These are phyloP conservation scores for Rhinopomastus cyanomelas DNA, from an alignment of 2,113 vertebrate genomes.

Conservation along the genomic window DNA sequence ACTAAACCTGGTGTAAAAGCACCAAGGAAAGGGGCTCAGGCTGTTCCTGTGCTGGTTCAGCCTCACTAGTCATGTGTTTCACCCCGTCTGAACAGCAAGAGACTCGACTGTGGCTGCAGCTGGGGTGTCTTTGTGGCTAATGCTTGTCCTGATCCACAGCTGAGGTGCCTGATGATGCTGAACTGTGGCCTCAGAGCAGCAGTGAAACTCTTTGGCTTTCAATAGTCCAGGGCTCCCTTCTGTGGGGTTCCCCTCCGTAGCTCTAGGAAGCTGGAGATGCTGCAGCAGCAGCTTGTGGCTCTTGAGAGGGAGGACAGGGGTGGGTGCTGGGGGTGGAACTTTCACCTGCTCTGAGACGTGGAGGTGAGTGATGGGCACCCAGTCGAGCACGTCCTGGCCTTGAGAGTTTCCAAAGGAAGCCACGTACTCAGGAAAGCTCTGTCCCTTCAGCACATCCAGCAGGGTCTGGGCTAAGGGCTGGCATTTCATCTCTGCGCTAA, in stretches of 20 bases:
- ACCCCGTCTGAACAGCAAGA: background rate
- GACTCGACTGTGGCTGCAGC: background rate
- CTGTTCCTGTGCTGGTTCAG: background rate
- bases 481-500: constrained; percentile 70
- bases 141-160: background rate
- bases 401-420: constrained; percentile 90
- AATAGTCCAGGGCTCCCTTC: background rate
- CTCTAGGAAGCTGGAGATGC: background rate
- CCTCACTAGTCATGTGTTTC: background rate
- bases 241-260: background rate
- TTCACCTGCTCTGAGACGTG: constrained; percentile 61
- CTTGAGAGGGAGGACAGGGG: background rate
- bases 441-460: constrained; percentile 81
- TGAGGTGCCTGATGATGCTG: background rate
- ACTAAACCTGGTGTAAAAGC: background rate
- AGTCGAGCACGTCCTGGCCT: constrained; percentile 80
- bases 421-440: constrained; percentile 80
- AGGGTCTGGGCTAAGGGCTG: constrained; percentile 73
- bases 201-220: background rate
- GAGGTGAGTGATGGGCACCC: constrained; percentile 79
- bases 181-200: background rate
- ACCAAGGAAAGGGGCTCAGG: background rate
- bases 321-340: background rate
- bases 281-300: background rate
- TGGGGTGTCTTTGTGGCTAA: background rate